phyloP scores from a whole-genome alignment of 2,113 vertebrate genomes.

The Silurus asotus region DNA sequence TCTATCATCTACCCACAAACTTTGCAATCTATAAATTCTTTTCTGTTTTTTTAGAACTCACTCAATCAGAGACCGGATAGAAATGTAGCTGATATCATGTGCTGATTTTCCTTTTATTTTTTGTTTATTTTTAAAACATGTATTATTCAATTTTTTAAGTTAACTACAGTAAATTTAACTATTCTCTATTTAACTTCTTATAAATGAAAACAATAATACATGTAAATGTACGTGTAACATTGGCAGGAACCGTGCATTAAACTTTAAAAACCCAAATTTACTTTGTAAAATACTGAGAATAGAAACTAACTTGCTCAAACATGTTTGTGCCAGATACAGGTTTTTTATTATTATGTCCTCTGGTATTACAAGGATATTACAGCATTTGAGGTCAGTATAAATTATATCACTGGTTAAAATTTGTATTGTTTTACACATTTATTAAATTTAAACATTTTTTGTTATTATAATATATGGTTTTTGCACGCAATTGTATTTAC shows the following conservation, averaged over 20 bases:
- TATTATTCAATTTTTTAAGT: too few species aligned
- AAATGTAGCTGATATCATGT: background rate
- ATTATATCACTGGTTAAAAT: background rate
- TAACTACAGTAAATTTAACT: too few species aligned
- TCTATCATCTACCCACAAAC: background rate
- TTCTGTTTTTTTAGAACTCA: background rate
- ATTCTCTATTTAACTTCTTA: background rate
- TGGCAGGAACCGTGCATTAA: background rate
- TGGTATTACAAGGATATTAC: background rate
- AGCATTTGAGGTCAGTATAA: background rate
- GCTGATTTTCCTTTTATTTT: background rate
- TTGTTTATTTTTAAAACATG: background rate
- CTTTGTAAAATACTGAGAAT: background rate
- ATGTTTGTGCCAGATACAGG: background rate
- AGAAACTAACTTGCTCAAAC: background rate
- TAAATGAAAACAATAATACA: background rate
- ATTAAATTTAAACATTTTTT: background rate
- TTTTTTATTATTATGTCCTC: background rate
- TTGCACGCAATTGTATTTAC: background rate
- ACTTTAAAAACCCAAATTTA: background rate
- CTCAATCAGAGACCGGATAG: background rate
- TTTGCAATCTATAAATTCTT: background rate
- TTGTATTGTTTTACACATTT: background rate
- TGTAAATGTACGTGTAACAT: background rate
- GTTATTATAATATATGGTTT: background rate